phyloP scores from a whole-genome alignment of 1,140 invertebrate genomes.

The Muscidifurax raptorellus region DNA sequence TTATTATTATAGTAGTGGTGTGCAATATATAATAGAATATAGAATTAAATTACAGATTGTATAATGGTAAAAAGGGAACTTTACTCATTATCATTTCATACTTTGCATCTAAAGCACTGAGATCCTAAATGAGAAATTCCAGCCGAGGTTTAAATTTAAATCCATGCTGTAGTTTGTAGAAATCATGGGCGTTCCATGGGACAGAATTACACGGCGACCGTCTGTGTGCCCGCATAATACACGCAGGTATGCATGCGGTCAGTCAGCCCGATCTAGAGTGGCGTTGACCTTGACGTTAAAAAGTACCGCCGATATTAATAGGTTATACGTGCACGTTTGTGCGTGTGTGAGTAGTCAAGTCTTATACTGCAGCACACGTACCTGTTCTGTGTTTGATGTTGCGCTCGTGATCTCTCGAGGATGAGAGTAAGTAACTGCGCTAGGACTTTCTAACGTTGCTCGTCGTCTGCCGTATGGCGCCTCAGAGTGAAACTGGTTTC shows the following conservation, averaged over 20 bases:
- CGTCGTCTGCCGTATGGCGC: not conserved
- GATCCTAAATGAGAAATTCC: not conserved
- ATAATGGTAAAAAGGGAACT: too few relatives aligned
- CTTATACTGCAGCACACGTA: not conserved
- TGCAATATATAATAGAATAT: too few relatives aligned
- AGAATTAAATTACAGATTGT: too few relatives aligned
- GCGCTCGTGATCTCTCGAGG: not conserved
- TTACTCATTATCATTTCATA: too few relatives aligned
- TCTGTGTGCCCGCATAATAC: not conserved
- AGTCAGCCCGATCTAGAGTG: not conserved
- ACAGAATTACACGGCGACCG: not conserved
- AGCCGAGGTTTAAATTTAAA: not conserved
- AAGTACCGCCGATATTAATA: not conserved
- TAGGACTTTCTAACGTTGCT: conserved; percentile 17
- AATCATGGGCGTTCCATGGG: not conserved
- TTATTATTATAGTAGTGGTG: too few relatives aligned
- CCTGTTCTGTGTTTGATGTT: not conserved
- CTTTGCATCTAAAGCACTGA: too few relatives aligned
- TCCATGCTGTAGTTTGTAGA: not conserved
- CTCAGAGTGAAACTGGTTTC: not conserved
- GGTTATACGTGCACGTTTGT: not conserved
- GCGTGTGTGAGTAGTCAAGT: not conserved
- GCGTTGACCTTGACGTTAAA: conserved; percentile 43
- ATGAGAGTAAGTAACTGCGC: not conserved
- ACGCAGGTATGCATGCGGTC: not conserved